Conservation (phyloP, 35 echinoderm and acorn worm species). For the Eucidaris tribuloides region DNA sequence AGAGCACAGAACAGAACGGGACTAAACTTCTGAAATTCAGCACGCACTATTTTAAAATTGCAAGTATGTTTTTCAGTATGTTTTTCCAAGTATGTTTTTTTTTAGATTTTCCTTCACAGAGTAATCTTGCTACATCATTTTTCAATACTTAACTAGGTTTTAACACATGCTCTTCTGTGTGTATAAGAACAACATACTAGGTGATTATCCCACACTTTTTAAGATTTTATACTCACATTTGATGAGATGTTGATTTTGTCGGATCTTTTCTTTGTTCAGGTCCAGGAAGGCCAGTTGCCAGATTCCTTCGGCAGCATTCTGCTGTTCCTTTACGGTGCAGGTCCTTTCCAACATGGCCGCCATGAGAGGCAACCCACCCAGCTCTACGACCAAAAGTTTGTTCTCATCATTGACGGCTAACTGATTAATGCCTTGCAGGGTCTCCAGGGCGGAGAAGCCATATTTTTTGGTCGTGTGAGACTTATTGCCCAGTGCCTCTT, state of each 20-base stretch:
- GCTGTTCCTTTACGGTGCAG: constrained; percentile 21
- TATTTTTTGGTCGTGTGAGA: constrained; percentile 6
- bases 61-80: no score
- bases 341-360: constrained; percentile 5
- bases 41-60: no score
- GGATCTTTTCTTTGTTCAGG: constrained; percentile 48
- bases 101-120: no score
- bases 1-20: no score
- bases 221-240: constrained; percentile 61
- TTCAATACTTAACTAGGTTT: no score
- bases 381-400: constrained; percentile 64
- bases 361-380: constrained; percentile 32
- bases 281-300: constrained; percentile 73
- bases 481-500: constrained; percentile 33
- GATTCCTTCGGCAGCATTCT: constrained; percentile 27
- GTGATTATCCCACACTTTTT: no score
- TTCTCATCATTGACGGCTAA: constrained; percentile 70
- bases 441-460: constrained; percentile 46
- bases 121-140: no score
- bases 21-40: no score
- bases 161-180: no score
- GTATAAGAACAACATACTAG: no score
- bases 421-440: constrained; percentile 56
- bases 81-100: no score
- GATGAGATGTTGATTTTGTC: neutral